A percentile compares a stretch with the other conserved stretches of the same genome.
Conservation (phyloP, 2,113 vertebrate species). For the Tiliqua scincoides region DNA sequence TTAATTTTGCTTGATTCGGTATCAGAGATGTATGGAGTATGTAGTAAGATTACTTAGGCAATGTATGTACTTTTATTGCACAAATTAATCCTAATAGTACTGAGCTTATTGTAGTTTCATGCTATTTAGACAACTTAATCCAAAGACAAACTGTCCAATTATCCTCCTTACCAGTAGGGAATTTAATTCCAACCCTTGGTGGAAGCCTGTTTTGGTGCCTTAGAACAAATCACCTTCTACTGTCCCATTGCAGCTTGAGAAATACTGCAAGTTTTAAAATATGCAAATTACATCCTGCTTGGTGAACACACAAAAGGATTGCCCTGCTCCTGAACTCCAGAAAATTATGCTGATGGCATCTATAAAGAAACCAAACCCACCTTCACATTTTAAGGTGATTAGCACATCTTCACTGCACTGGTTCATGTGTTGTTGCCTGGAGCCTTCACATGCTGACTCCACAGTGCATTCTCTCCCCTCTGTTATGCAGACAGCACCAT, state of each 20-base stretch:
- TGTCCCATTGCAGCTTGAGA: neutral
- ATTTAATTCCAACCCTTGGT: neutral
- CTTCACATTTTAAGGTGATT: no score
- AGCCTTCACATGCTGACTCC: no score
- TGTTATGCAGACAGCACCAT: no score
- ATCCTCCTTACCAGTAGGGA: neutral
- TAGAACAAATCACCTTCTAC: neutral
- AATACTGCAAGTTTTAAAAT: neutral
- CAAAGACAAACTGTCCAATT: neutral
- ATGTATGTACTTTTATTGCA: neutral
- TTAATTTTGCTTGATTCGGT: slow-evolving; percentile 19
- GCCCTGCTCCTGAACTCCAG: neutral
- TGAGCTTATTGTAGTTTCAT: neutral
- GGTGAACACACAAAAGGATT: neutral
- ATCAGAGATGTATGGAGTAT: neutral
- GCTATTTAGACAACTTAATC: slow-evolving; percentile 14
- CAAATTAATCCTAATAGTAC: neutral
- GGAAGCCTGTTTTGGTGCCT: neutral
- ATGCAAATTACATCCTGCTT: neutral
- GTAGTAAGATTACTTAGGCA: neutral
- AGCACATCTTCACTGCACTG: no score
- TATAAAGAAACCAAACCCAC: no score
- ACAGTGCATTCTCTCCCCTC: no score
- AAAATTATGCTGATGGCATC: neutral
- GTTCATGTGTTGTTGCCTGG: no score